phyloP scores from a whole-genome alignment of 1,140 invertebrate genomes.

The Rhopalosiphum padi region DNA sequence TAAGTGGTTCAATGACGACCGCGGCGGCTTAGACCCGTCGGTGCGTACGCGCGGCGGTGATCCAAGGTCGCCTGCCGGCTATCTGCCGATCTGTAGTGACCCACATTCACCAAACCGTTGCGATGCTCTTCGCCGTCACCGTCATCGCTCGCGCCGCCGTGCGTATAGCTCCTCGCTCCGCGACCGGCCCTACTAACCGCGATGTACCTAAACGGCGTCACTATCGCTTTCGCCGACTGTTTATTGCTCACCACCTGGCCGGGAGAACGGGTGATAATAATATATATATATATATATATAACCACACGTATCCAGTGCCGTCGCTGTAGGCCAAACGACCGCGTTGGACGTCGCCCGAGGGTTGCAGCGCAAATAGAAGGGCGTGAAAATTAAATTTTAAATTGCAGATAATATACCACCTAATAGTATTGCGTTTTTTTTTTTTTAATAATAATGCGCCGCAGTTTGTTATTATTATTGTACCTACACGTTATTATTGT shows the following conservation, averaged over 20 bases:
- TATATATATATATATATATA: not conserved
- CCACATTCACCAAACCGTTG: constrained; percentile 14
- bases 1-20: constrained; percentile 45
- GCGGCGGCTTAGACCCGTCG: not conserved
- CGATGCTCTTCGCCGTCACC: not conserved
- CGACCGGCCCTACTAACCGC: not conserved
- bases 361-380: not conserved
- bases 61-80: constrained; percentile 19
- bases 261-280: not conserved
- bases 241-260: not conserved
- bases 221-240: not conserved
- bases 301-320: not conserved
- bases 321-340: not conserved
- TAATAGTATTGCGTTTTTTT: not conserved
- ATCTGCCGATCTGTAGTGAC: not conserved
- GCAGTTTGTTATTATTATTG: not conserved
- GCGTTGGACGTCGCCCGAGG: not conserved
- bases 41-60: not conserved
- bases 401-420: not conserved
- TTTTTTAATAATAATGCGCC: not conserved
- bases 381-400: constrained; percentile 3
- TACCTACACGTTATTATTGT: not conserved
- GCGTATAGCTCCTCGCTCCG: not conserved
- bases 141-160: not conserved
- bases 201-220: not conserved